These are phyloP conservation scores for Clostera curtula DNA, from an alignment of 2,888 invertebrate genomes.

Conservation along the genomic window DNA sequence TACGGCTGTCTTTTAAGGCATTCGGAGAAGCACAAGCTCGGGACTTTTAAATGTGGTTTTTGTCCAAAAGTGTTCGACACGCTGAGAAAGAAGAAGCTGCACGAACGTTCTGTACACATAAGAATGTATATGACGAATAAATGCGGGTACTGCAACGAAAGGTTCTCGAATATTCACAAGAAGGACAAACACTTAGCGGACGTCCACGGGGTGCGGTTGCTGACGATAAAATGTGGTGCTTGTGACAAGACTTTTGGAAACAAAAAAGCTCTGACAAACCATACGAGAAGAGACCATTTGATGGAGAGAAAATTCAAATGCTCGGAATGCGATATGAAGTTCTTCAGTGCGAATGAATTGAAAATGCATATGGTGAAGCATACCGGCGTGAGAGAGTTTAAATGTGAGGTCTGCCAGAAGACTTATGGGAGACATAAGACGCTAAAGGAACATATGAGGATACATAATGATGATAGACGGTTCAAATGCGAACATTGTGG, in stretches of 20 bases:
- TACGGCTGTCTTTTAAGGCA: constrained; percentile 13
- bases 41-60: constrained; percentile 25
- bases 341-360: constrained; percentile 24
- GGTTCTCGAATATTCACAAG: constrained; percentile 25
- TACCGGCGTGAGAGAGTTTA: constrained; percentile 36
- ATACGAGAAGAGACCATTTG: constrained; percentile 44
- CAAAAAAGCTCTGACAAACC: constrained; percentile 25
- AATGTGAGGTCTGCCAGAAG: constrained; percentile 45
- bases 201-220: constrained; percentile 29
- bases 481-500: constrained; percentile 22
- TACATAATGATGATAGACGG: constrained; percentile 26
- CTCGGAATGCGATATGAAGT: constrained; percentile 45
- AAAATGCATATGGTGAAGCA: constrained; percentile 42
- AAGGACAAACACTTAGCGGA: constrained; percentile 34
- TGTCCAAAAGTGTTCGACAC: constrained; percentile 45
- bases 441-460: constrained; percentile 29
- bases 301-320: constrained; percentile 46
- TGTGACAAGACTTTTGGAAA: constrained; percentile 32
- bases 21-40: constrained; percentile 12
- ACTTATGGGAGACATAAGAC: constrained; percentile 20
- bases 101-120: constrained; percentile 27
- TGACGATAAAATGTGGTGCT: constrained; percentile 29
- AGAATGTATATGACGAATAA: constrained; percentile 12
- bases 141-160: constrained; percentile 32
- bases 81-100: constrained; percentile 28